phyloP scores from a whole-genome alignment of 2,888 invertebrate species.

The Scaeva pyrastri region DNA sequence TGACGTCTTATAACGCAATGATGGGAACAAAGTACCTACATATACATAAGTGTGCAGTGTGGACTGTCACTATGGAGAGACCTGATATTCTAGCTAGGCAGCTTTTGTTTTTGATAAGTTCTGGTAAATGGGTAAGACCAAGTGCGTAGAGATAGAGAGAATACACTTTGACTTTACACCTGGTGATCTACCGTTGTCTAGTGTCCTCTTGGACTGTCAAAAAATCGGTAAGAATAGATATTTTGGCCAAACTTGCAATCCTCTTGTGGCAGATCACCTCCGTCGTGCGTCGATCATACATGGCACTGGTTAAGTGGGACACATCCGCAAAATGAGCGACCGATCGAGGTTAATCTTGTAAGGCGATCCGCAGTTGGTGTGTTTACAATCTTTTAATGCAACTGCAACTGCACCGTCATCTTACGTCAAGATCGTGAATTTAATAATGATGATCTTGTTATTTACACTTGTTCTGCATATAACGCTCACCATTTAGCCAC shows the following conservation, averaged over 20 bases:
- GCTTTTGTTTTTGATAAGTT: conserved; percentile 50
- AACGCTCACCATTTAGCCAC: background rate
- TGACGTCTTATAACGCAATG: conserved; percentile 15
- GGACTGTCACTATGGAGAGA: background rate
- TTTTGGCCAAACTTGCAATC: background rate
- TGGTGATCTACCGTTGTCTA: conserved; percentile 40
- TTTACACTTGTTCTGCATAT: conserved; percentile 3
- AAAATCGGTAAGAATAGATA: conserved; percentile 27
- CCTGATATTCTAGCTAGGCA: conserved; percentile 1
- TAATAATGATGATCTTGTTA: conserved; percentile 44
- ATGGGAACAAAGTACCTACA: conserved; percentile 35
- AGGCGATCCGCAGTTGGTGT: background rate
- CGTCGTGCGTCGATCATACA: background rate
- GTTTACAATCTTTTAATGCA: background rate
- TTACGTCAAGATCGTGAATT: conserved; percentile 28
- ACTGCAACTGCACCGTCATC: background rate
- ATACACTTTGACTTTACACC: background rate
- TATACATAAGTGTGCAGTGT: too few relatives aligned
- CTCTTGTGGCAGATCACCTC: conserved; percentile 43
- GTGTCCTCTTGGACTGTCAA: background rate
- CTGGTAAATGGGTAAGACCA: conserved; percentile 18
- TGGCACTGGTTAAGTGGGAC: conserved; percentile 20
- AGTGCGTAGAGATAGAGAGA: background rate
- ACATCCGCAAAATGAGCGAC: conserved; percentile 7
- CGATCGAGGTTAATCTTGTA: conserved; percentile 16